These are phyloP conservation scores for Nemapogon koenigi DNA, from an alignment of 2,888 invertebrate species.

Conservation along the genomic window DNA sequence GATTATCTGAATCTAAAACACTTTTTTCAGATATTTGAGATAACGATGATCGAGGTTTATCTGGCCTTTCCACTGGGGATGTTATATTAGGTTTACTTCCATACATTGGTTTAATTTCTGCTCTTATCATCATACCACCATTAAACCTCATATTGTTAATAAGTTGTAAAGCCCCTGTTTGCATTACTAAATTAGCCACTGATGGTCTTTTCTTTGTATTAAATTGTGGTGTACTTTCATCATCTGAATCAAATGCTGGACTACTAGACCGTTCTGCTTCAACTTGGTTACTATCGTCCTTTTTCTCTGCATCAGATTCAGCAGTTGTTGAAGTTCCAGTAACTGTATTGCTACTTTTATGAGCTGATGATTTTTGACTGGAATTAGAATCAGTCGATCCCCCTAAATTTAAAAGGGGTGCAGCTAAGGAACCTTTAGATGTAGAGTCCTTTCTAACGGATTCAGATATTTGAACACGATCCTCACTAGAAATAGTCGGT, in stretches of 20 bases:
- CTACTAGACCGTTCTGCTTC: slow-evolving; percentile 87
- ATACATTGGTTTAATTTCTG: slow-evolving; percentile 40
- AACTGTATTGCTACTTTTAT: slow-evolving; percentile 62
- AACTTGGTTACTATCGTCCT: slow-evolving; percentile 42
- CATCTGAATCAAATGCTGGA: slow-evolving; percentile 93
- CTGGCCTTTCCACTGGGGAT: slow-evolving; percentile 22
- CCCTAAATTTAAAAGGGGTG: slow-evolving; percentile 43
- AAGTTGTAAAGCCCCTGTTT: slow-evolving; percentile 64
- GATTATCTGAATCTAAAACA: slow-evolving; percentile 68
- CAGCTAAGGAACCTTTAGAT: slow-evolving; percentile 43
- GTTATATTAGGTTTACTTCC: slow-evolving; percentile 27
- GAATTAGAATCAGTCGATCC: slow-evolving; percentile 66
- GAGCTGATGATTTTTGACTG: slow-evolving; percentile 66
- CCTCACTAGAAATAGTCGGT: slow-evolving; percentile 73
- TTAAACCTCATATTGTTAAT: slow-evolving; percentile 63
- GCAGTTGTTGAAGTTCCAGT: slow-evolving; percentile 66
- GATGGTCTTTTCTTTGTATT: slow-evolving; percentile 69
- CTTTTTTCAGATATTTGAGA: slow-evolving; percentile 71
- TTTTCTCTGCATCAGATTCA: slow-evolving; percentile 53
- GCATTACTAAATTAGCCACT: slow-evolving; percentile 72
- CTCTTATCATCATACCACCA: slow-evolving; percentile 55
- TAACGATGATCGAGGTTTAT: slow-evolving; percentile 50
- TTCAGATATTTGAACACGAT: slow-evolving; percentile 68
- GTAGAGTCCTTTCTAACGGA: slow-evolving; percentile 42
- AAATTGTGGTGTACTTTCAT: slow-evolving; percentile 76